A percentile compares a stretch with the other conserved stretches of the same genome.
These are phyloP conservation scores for Epizoanthus rinbou DNA, from an alignment of 92 coral and sea anemone species.

Conservation along the genomic window DNA sequence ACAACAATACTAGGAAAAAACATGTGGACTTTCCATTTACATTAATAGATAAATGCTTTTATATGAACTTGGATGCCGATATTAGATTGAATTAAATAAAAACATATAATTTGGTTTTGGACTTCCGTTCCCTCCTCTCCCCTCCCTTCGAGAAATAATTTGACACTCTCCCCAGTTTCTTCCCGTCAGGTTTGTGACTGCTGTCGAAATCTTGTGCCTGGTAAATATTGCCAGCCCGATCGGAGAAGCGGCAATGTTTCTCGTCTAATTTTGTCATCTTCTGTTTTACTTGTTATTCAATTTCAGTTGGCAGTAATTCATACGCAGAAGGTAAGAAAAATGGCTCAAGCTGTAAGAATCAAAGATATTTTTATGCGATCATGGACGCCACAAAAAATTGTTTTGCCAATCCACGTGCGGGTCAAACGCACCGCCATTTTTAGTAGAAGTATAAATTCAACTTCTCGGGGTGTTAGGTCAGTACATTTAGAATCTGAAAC, in stretches of 20 bases:
- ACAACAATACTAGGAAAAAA: too few relatives aligned
- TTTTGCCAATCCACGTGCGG: background rate
- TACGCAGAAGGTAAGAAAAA: background rate
- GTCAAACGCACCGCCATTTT: background rate
- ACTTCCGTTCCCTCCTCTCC: background rate
- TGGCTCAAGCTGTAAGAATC: background rate
- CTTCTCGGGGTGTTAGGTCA: background rate
- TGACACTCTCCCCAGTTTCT: constrained; percentile 9
- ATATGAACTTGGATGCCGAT: too few relatives aligned
- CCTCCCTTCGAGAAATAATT: background rate
- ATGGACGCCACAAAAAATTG: background rate
- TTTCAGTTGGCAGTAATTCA: background rate
- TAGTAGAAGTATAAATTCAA: background rate
- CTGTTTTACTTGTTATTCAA: background rate
- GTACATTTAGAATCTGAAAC: background rate
- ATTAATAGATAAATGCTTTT: too few relatives aligned
- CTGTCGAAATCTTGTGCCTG: too few relatives aligned
- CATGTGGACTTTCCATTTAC: too few relatives aligned
- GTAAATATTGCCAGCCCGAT: too few relatives aligned
- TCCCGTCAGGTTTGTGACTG: background rate
- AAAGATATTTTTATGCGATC: background rate
- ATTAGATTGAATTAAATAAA: background rate
- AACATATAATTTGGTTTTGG: background rate
- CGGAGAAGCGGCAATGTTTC: background rate
- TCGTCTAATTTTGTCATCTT: background rate